Evolutionary conservation across 2,113 vertebrate species (phyloP).

Genomic region (Eublepharis macularius): DNA sequence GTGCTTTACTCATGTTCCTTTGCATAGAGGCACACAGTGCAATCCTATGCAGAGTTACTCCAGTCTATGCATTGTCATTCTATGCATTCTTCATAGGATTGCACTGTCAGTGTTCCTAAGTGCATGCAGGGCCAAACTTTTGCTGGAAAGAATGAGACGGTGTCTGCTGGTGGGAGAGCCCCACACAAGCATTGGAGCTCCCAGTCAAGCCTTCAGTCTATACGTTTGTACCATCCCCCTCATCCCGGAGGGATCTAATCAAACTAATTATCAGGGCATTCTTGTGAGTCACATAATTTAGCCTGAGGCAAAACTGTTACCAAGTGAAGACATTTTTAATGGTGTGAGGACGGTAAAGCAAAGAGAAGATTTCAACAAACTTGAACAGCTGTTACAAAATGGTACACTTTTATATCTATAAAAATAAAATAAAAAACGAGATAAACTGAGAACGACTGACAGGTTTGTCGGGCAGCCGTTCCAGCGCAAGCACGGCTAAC

Average conservation of each 20-base stretch:
- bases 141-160: too few relatives aligned
- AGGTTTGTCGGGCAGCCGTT: not conserved
- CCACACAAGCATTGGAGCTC: not conserved
- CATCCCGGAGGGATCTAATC: not conserved
- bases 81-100: too few relatives aligned
- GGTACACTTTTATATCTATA: not conserved
- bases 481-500: not conserved
- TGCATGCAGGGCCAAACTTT: too few relatives aligned
- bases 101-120: too few relatives aligned
- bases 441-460: not conserved
- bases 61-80: too few relatives aligned
- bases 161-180: not conserved
- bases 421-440: not conserved
- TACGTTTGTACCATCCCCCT: too few relatives aligned
- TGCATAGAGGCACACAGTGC: too few relatives aligned
- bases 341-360: not conserved
- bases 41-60: too few relatives aligned
- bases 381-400: not conserved
- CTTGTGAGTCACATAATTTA: not conserved
- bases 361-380: not conserved
- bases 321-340: not conserved
- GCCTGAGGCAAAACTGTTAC: not conserved
- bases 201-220: not conserved
- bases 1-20: too few relatives aligned
- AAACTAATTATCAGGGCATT: not conserved